These are phyloP conservation scores for Diaperis boleti DNA, from an alignment of 2,888 invertebrate species.

Conservation along the genomic window DNA sequence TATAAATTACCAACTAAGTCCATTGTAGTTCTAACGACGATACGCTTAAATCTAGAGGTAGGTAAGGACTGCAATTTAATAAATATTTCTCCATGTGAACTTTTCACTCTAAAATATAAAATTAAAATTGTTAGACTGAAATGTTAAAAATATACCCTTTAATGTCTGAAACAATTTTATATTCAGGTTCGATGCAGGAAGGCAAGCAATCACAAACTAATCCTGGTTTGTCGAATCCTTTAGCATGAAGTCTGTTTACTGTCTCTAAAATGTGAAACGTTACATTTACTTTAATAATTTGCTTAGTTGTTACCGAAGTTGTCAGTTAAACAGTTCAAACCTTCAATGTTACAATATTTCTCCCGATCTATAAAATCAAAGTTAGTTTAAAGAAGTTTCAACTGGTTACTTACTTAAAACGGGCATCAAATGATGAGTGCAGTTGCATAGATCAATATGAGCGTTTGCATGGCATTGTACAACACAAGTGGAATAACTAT, in stretches of 20 bases:
- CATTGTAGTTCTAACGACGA: constrained; percentile 72
- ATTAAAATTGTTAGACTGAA: constrained; percentile 18
- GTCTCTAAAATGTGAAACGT: constrained; percentile 59
- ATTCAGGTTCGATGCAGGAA: constrained; percentile 72
- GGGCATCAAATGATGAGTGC: constrained; percentile 75
- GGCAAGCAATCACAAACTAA: constrained; percentile 71
- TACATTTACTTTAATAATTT: constrained; percentile 29
- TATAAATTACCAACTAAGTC: constrained; percentile 72
- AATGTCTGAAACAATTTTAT: constrained; percentile 67
- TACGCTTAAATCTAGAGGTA: constrained; percentile 70
- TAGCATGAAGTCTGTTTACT: constrained; percentile 64
- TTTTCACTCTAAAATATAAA: constrained; percentile 47
- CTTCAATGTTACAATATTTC: constrained; percentile 69
- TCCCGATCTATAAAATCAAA: constrained; percentile 63
- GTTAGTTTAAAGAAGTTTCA: constrained; percentile 2
- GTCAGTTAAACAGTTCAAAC: constrained; percentile 70
- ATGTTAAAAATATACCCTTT: constrained; percentile 63
- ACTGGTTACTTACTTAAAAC: constrained; percentile 65
- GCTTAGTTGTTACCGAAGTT: constrained; percentile 61
- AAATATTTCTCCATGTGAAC: constrained; percentile 60
- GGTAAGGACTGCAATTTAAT: constrained; percentile 71
- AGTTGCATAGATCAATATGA: constrained; percentile 71
- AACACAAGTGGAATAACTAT: constrained; percentile 73
- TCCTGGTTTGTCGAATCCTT: constrained; percentile 65
- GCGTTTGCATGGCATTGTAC: constrained; percentile 71